A percentile compares a stretch with the other conserved stretches of the same genome.
phyloP scores from a whole-genome alignment of 2,797 vertebrate species.

The Oreortyx pictus region DNA sequence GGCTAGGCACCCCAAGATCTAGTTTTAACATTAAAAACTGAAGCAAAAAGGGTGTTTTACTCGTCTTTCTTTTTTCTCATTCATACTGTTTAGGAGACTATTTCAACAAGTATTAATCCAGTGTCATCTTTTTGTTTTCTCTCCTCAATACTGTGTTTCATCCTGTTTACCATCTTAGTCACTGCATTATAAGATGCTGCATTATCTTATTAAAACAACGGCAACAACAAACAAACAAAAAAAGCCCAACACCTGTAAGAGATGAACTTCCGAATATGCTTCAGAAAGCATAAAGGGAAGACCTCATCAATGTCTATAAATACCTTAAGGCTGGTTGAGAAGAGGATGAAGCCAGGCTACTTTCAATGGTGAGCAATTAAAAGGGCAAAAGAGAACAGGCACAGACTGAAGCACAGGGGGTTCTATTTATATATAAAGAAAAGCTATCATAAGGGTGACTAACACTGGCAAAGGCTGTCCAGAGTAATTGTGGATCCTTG shows the following conservation, averaged over 20 bases:
- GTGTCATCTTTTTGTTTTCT: neutral
- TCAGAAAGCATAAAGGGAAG: neutral
- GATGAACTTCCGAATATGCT: no score
- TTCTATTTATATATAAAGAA: neutral
- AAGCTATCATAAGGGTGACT: neutral
- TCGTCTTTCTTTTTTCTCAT: neutral
- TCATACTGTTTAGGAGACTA: neutral
- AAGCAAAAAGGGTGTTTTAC: neutral
- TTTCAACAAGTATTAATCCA: neutral
- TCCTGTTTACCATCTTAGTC: neutral
- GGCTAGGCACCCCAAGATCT: neutral
- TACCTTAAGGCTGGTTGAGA: neutral
- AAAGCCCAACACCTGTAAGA: no score
- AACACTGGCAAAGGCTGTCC: neutral
- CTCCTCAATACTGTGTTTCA: neutral
- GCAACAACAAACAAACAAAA: no score
- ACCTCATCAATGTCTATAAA: neutral
- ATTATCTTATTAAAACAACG: no score
- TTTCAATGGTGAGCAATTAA: neutral
- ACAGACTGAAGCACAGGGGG: neutral
- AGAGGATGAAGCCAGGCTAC: neutral
- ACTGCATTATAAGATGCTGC: neutral
- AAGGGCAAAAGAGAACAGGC: no score
- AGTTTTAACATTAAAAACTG: neutral
- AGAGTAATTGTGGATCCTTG: neutral